These are phyloP conservation scores for Mesochorus sp. DNA, from an alignment of 2,888 invertebrate genomes.

Conservation along the genomic window DNA sequence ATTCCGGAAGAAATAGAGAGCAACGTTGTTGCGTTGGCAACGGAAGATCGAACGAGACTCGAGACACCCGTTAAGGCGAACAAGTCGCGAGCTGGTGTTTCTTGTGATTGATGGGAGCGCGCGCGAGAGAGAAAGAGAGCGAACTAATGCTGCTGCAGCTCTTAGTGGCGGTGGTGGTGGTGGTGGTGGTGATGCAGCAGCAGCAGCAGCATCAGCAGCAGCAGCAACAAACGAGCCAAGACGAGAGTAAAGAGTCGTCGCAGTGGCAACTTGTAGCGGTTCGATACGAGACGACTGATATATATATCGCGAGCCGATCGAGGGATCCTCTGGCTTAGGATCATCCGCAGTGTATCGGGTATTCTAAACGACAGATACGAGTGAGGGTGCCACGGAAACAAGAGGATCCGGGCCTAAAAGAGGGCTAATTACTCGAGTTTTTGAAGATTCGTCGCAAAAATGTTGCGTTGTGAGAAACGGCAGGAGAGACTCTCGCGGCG, in stretches of 20 bases:
- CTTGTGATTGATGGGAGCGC: slow-evolving; percentile 70
- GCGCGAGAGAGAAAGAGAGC: slow-evolving; percentile 31
- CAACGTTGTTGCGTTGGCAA: slow-evolving; percentile 8
- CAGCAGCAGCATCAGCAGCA: no score
- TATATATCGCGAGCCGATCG: neutral
- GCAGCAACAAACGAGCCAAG: neutral
- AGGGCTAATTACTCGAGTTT: no score
- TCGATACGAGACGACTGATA: slow-evolving; percentile 8
- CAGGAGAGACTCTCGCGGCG: slow-evolving; percentile 47
- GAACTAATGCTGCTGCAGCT: slow-evolving; percentile 11
- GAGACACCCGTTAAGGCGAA: slow-evolving; percentile 71
- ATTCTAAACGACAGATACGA: no score
- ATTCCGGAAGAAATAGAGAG: slow-evolving; percentile 67
- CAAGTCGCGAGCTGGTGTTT: slow-evolving; percentile 65
- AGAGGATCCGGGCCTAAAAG: no score
- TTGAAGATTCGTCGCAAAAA: slow-evolving; percentile 35
- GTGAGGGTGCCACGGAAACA: no score
- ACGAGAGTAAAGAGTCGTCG: neutral
- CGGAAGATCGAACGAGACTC: slow-evolving; percentile 30
- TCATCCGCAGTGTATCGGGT: slow-evolving; percentile 68
- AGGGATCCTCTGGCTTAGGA: slow-evolving; percentile 28
- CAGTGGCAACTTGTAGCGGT: no score
- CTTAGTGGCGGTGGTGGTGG: no score
- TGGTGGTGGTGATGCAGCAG: no score
- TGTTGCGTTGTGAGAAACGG: slow-evolving; percentile 40